Evolutionary conservation across 2,888 invertebrate genomes (phyloP), one percentile per base, ranked within the genome.

Genomic region (Apotomis betuletana): DNA sequence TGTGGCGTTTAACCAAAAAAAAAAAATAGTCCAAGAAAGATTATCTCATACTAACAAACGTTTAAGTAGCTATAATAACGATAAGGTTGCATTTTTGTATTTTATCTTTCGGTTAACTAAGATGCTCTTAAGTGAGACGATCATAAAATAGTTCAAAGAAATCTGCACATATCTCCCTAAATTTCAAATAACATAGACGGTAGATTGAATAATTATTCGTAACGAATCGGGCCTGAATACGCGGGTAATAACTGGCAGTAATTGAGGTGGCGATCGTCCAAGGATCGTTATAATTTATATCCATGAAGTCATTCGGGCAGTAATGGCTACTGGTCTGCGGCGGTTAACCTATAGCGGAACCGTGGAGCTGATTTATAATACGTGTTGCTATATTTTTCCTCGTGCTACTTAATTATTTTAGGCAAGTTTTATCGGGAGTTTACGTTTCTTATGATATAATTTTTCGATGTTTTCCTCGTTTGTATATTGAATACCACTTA

Each of bases 261-360:
- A 69, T 74, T 76, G 74, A 77, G 70, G 80, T 79, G 77, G 76
- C 80, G 78, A 75, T 81, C 84, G 84, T 60, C 70, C 70, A 71
- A 71, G 57, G 71, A 87, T 89, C 85, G 81, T 81, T 79, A 82
- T 85, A 83, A 87, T 87, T 87, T 87, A 89, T 87, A 82, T 79
- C 81, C 81, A 84, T 86, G 82, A 81, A 85, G 78, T 81, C 82
- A 84, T 85, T 85, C 81, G 81, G 79, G 78, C 79, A 80, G 82
- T 82, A 85, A 81, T 81, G 76, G 77, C 72, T 36, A n/a, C 62
- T 74, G 69, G 74, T 58, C 57, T 51, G 76, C 74, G 58, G 51
- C 12, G 46, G 60, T 65, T 51, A 63, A 59, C 60, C 54, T 46
- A 49, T 54, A 65, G 59, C 70, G 62, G 69, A 46, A 58, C 57